Conservation (phyloP, 2,113 vertebrate genomes). For the Hydrochoerus hydrochaeris region DNA sequence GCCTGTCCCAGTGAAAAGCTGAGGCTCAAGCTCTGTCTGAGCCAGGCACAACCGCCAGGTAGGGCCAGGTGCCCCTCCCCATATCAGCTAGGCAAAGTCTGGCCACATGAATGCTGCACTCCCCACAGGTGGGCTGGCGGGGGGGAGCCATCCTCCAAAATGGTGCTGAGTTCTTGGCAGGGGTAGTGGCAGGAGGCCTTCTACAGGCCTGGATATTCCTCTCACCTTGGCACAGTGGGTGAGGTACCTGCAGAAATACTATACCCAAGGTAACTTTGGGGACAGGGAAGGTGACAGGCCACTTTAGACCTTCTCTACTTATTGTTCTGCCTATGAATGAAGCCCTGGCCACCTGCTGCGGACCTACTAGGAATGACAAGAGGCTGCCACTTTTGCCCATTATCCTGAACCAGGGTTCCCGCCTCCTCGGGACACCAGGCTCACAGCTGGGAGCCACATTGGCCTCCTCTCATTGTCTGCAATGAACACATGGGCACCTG, state of each 20-base stretch:
- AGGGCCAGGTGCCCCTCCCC: background rate
- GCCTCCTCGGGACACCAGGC: background rate
- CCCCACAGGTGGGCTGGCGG: background rate
- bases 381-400: background rate
- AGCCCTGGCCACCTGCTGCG: background rate
- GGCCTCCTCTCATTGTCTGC: background rate
- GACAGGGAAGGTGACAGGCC: fast-evolving
- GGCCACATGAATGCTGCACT: background rate
- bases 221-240: background rate
- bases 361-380: no score
- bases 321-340: background rate
- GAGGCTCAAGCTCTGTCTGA: background rate
- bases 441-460: background rate
- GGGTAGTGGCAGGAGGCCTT: background rate
- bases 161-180: background rate
- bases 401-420: no score
- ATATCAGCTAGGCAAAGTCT: background rate
- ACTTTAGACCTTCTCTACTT: background rate
- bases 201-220: background rate
- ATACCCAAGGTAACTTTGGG: background rate
- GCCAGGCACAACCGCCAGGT: background rate
- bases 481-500: background rate
- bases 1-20: background rate
- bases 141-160: no score
- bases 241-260: background rate